Conservation (phyloP, 2,888 invertebrate genomes). For the Catocala sponsa region DNA sequence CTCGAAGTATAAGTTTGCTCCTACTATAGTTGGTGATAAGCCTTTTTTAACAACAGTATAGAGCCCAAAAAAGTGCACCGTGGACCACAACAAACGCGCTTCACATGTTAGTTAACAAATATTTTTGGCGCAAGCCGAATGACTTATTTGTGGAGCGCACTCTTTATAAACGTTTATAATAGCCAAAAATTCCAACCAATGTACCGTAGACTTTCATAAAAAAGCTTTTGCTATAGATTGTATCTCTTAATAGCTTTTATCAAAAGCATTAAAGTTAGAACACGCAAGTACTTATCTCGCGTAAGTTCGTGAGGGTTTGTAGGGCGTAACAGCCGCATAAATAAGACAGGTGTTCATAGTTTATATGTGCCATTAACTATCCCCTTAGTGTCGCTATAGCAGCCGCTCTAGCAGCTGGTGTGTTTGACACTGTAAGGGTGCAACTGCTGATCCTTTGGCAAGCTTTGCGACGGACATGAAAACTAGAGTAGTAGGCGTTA, state of each 20-base stretch:
- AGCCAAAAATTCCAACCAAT: not conserved
- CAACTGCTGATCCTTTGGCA: too few relatives aligned
- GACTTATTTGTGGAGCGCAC: too few relatives aligned
- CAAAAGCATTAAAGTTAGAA: not conserved
- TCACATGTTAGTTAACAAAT: too few relatives aligned
- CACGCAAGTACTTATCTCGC: not conserved
- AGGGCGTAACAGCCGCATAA: not conserved
- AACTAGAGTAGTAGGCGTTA: too few relatives aligned
- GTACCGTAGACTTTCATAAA: not conserved
- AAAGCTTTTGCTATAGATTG: not conserved
- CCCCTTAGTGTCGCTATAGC: not conserved
- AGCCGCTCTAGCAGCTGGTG: not conserved
- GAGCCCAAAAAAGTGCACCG: too few relatives aligned
- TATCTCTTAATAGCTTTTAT: not conserved
- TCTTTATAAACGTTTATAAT: not conserved
- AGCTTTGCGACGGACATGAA: too few relatives aligned
- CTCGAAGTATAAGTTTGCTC: too few relatives aligned
- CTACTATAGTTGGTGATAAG: too few relatives aligned
- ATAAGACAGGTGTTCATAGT: not conserved
- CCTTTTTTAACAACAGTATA: too few relatives aligned
- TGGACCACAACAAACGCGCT: too few relatives aligned
- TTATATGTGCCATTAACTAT: constrained; percentile 1
- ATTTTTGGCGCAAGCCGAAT: too few relatives aligned
- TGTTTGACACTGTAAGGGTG: not conserved
- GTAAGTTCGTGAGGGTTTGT: not conserved